Base-by-base conservation (phyloP, 2,797 vertebrate genomes). In the Toxotes lorentzi region DNA sequence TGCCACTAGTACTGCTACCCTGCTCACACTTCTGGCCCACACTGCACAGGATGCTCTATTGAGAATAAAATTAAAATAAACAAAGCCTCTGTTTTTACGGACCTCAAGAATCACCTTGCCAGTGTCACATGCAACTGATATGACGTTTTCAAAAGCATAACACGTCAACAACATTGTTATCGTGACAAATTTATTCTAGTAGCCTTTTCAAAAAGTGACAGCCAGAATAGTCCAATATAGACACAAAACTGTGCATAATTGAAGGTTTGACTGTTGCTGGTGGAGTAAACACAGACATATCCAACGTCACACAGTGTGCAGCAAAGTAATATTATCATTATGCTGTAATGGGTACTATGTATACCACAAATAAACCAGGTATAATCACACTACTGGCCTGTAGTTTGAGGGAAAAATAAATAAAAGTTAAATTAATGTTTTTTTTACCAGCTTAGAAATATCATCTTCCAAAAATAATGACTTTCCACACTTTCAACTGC, bases 1-100 rank as follows among this genome's bases (percentile, higher is more conserved):
- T 65, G 85, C 86, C 81, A 92, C 81, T 62, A 84, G 79, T 79
- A 53, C 54, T 61, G 43, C 79, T 38, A 59, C 63, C 54, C 45
- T 45, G 34, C 35, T 80, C 68, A 82, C 59, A 63, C 59, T 19
- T 7, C 73, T 35, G 47, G 51, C 53, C 75, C 66, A 41, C n/a
- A 43, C 35, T 23, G 66, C 81, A 65, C 32, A 75, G 7, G 47
- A 70, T 4, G 30, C 58, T 56, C 45, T 21, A 23, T 6, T 67
- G 57, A 82, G 53, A 75, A 63, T 34, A 45, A 24, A 86, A 77
- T 74, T 71, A 67, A 62, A 82, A 67, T 6, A 74, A 72, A 86
- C 56, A 69, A 41, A 70, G 27, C 24, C 5, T 58, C 7, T 47
- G 16, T 67, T 81, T 76, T 79, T 34, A 73, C 27, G 30, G 48